Evolutionary conservation across 2,797 vertebrate species (phyloP).

Genomic region (Heterohyrax brucei): DNA sequence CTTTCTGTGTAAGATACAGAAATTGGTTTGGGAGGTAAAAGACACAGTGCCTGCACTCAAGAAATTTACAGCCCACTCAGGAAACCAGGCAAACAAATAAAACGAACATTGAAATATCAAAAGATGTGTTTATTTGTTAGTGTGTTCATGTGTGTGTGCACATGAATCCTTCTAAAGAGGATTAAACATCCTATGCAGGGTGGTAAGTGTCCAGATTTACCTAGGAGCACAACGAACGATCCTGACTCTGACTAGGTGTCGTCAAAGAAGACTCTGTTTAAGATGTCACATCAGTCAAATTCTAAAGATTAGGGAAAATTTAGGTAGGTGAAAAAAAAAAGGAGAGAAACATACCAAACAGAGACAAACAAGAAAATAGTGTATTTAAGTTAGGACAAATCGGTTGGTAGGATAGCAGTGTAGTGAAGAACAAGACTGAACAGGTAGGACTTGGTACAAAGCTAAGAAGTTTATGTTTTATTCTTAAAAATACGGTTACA

Average conservation of each 20-base stretch:
- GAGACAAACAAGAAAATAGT: not conserved
- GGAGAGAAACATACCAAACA: not conserved
- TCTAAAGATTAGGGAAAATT: not conserved
- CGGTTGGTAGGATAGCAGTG: not conserved
- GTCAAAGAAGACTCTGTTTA: not conserved
- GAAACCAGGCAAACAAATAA: not conserved
- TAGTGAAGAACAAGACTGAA: not conserved
- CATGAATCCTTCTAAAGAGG: not conserved
- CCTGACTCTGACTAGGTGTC: not conserved
- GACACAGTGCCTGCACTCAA: not conserved
- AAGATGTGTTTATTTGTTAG: not conserved
- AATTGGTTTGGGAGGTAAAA: not conserved
- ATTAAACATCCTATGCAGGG: not conserved
- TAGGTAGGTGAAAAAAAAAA: not conserved
- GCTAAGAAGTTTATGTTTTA: not conserved
- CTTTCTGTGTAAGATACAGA: not conserved
- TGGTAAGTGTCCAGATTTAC: not conserved
- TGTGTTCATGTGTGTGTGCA: too few species aligned
- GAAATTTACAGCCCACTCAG: not conserved
- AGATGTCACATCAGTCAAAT: not conserved
- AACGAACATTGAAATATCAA: not conserved
- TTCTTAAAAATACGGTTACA: not conserved
- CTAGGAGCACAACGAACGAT: not conserved
- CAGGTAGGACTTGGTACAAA: not conserved
- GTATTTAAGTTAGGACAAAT: not conserved